Evolutionary conservation across 2,113 vertebrate genomes (phyloP).

Genomic region (Vimba vimba): DNA sequence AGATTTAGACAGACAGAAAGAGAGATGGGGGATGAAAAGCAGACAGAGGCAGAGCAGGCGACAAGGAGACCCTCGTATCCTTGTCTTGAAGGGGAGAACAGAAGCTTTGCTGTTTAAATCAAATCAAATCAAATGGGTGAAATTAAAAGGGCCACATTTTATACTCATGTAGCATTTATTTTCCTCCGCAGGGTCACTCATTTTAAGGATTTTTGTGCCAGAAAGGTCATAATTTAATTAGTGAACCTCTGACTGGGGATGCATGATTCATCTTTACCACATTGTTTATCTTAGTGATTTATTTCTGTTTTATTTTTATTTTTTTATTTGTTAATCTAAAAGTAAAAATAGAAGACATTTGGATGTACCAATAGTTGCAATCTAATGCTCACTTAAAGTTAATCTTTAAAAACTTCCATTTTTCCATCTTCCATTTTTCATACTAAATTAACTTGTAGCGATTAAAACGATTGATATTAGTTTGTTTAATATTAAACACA

Average conservation of each 20-base stretch:
- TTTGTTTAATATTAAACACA: not conserved
- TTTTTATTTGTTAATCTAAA: too few relatives aligned
- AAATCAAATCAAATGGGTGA: not conserved
- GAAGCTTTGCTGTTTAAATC: slow-evolving; percentile 22
- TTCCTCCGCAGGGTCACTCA: not conserved
- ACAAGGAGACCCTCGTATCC: slow-evolving; percentile 9
- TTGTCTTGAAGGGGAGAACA: not conserved
- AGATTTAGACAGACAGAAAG: slow-evolving; percentile 13
- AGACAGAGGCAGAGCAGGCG: not conserved
- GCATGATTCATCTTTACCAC: not conserved
- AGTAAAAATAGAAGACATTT: too few relatives aligned
- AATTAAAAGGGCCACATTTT: slow-evolving; percentile 3
- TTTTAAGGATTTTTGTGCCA: not conserved
- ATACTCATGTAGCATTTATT: not conserved
- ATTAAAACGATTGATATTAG: too few relatives aligned
- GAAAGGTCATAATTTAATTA: not conserved
- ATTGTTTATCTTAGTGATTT: not conserved
- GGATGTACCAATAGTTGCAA: too few relatives aligned
- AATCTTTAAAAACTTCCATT: too few relatives aligned
- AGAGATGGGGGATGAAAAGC: slow-evolving; percentile 13
- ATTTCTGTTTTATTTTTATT: not conserved
- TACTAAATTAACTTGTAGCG: too few relatives aligned
- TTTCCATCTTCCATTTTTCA: too few relatives aligned
- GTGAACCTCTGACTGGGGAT: not conserved
- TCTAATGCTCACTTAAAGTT: too few relatives aligned